These are phyloP conservation scores for Thyatira batis DNA, from an alignment of 2,888 invertebrate genomes.

Conservation along the genomic window DNA sequence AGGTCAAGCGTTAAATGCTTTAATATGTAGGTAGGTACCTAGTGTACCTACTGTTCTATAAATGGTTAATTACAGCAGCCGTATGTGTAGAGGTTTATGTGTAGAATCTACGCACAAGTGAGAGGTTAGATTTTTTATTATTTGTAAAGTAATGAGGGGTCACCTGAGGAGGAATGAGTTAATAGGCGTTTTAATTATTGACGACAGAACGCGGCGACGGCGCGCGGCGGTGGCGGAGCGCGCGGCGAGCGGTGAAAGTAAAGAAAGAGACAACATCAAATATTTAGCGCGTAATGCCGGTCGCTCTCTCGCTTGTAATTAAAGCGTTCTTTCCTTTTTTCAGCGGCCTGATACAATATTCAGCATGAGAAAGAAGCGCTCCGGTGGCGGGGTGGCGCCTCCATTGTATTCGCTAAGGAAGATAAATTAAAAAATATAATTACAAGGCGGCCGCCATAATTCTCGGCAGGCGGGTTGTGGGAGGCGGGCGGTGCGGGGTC, in stretches of 20 bases:
- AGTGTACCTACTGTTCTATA: conserved; percentile 18
- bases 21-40: too few relatives aligned
- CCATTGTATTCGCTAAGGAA: conserved; percentile 85
- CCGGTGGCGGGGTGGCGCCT: conserved; percentile 81
- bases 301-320: conserved; percentile 81
- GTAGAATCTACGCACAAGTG: conserved; percentile 22
- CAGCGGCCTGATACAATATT: conserved; percentile 82
- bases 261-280: conserved; percentile 80
- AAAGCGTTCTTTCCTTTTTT: conserved; percentile 83
- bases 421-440: conserved; percentile 88
- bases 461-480: conserved; percentile 76
- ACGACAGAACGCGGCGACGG: conserved; percentile 52
- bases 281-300: conserved; percentile 79
- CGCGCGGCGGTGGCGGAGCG: conserved; percentile 13
- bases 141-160: conserved; percentile 68
- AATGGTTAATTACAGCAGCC: conserved; percentile 25
- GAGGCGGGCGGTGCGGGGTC: conserved; percentile 51
- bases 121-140: conserved; percentile 51
- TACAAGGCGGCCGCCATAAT: conserved; percentile 85
- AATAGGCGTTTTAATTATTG: conserved; percentile 81
- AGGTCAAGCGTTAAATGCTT: not conserved
- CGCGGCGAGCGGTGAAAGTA: conserved; percentile 39
- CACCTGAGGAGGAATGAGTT: conserved; percentile 77
- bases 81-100: conserved; percentile 22
- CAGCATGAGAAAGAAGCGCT: conserved; percentile 82